Conservation (phyloP, 2,888 invertebrate species). For the Odontomyia ornata region DNA sequence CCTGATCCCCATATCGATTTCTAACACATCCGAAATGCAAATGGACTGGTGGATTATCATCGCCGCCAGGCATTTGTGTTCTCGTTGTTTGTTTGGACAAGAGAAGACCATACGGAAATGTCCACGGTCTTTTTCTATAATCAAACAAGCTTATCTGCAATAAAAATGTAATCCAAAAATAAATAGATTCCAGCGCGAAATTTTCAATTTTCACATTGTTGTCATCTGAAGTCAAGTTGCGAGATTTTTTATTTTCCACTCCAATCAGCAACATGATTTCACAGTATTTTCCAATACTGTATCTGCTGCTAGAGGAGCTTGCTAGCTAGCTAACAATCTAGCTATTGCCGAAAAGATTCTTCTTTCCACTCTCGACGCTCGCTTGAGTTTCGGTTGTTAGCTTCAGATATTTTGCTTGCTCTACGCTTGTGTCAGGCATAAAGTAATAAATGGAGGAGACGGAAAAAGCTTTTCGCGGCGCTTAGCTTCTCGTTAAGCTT, state of each 20-base stretch:
- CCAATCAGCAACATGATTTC: neutral
- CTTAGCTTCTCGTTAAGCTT: conserved; percentile 18
- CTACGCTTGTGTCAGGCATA: conserved; percentile 15
- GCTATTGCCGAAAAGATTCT: neutral
- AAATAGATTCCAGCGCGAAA: neutral
- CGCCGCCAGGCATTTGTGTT: no score
- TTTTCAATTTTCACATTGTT: neutral
- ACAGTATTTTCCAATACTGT: neutral
- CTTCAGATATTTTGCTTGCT: neutral
- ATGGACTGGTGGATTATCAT: no score
- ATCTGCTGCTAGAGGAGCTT: neutral
- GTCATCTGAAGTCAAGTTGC: neutral
- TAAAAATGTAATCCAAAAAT: neutral
- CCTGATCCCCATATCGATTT: no score
- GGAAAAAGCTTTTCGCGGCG: conserved; percentile 17
- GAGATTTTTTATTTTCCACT: no score
- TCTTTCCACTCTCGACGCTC: neutral
- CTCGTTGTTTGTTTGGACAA: no score
- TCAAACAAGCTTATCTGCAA: neutral
- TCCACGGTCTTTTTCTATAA: no score
- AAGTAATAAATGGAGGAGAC: conserved; percentile 26
- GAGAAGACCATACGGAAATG: no score
- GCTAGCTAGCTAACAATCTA: neutral
- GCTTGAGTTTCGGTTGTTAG: neutral
- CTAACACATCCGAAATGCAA: no score